Conservation (phyloP, 2,888 invertebrate genomes). For the Isoperla grammatica region DNA sequence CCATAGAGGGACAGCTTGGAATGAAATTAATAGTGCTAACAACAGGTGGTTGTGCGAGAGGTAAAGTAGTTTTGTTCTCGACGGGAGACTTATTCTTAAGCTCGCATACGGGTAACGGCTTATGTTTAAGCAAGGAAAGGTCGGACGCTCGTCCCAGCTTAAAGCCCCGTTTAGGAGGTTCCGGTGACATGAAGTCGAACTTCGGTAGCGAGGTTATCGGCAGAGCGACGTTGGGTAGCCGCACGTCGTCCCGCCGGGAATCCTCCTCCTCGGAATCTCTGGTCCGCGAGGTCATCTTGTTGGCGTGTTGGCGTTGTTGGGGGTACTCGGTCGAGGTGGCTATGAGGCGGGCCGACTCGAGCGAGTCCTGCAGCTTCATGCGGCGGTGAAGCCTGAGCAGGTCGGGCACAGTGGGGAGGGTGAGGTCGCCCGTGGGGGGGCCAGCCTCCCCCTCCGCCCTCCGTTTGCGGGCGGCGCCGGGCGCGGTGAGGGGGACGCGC, state of each 20-base stretch:
- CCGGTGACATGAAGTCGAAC: slow-evolving; percentile 50
- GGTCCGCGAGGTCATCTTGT: slow-evolving; percentile 26
- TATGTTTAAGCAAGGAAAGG: slow-evolving; percentile 22
- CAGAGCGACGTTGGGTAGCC: slow-evolving; percentile 44
- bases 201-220: slow-evolving; percentile 54
- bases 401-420: slow-evolving; percentile 59
- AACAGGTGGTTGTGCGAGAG: slow-evolving; percentile 5
- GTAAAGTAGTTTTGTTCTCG: slow-evolving; percentile 24
- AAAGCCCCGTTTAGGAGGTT: slow-evolving; percentile 53
- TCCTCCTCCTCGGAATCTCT: slow-evolving; percentile 24
- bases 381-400: slow-evolving; percentile 54
- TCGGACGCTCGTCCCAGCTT: slow-evolving; percentile 43
- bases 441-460: background rate
- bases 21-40: slow-evolving; percentile 38
- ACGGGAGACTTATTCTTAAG: too few species aligned
- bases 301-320: background rate
- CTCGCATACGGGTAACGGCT: background rate
- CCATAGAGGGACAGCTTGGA: slow-evolving; percentile 19
- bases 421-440: slow-evolving; percentile 37
- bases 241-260: slow-evolving; percentile 32
- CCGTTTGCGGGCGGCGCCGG: background rate
- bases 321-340: slow-evolving; percentile 43
- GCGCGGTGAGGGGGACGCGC: slow-evolving; percentile 51
- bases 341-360: slow-evolving; percentile 56
- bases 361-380: slow-evolving; percentile 55